Base-by-base conservation (phyloP, 2,113 vertebrate species). In the Pachyramphus minor region DNA sequence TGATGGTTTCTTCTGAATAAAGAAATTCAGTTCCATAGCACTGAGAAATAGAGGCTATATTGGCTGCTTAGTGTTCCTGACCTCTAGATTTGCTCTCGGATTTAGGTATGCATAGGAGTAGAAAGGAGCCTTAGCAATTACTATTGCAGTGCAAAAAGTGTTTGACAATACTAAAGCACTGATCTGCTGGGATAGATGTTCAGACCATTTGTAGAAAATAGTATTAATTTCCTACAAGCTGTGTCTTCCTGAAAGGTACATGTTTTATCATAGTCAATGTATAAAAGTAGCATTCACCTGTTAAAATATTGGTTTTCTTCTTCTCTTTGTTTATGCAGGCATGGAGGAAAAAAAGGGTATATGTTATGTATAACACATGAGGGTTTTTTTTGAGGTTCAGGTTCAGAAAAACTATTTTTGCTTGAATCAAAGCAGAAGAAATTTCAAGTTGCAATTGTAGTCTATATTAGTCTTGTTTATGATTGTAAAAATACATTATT, bases 1-100 rank as follows among this genome's bases (percentile, higher is more conserved):
- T 95, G 95, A 9, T 78, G 95, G 90, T 76, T 97, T 96, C 87
- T 69, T 91, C 80, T 47, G 37, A 69, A 64, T 64, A 84, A 66
- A 77, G 24, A 73, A 8, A 55, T 89, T 3, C 14, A 33, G 11
- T 69, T 90, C 56, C 44, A 0, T 56, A 60, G 59, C 49, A n/a
- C 63, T 21, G 18, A 59, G 42, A 44, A 69, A 45, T 58, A 89
- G 93, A 84, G 25, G 39, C 42, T 83, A 1, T 86, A 13, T 21
- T 74, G 74, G 41, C 74, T 93, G 72, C 59, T 55, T 87, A 90
- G 68, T 21, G 52, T 93, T 91, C 93, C 53, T 55, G 30, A 75
- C 33, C 27, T 91, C 33, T 74, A 93, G 80, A 94, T 76, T 78
- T 81, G 30, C 11, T 83, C 76, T 67, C 92, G 39, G 44, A 33